phyloP scores from a whole-genome alignment of 2,797 vertebrate genomes.

The Apogon talboti region DNA sequence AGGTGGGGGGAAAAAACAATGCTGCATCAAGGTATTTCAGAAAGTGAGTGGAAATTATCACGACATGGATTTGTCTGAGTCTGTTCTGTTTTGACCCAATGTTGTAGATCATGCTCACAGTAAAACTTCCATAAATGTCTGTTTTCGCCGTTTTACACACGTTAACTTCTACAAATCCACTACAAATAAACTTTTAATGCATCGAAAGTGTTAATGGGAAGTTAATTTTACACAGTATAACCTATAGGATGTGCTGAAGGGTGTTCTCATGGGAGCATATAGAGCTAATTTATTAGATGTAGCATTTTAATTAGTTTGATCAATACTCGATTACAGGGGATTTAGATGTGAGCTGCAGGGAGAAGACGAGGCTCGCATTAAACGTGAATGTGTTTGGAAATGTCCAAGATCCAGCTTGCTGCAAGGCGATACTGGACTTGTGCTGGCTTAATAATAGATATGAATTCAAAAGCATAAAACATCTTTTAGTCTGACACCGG shows the following conservation, averaged over 20 bases:
- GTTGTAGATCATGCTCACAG: conserved; percentile 3
- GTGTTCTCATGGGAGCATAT: conserved; percentile 13
- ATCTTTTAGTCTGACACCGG: conserved; percentile 21
- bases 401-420: conserved; percentile 29
- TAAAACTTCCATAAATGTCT: conserved; percentile 1
- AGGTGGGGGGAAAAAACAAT: conserved; percentile 11
- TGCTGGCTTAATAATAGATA: conserved; percentile 34
- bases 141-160: too few species aligned
- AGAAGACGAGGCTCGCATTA: conserved; percentile 25
- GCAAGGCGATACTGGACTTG: conserved; percentile 18
- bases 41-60: conserved; percentile 35
- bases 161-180: neutral
- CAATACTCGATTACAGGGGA: conserved; percentile 56
- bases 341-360: conserved; percentile 42
- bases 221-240: neutral
- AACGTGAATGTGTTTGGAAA: conserved; percentile 29
- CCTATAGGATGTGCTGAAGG: neutral
- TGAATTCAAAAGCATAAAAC: conserved; percentile 31
- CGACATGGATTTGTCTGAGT: conserved; percentile 35
- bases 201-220: conserved; percentile 6
- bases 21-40: conserved; percentile 19
- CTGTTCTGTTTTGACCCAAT: conserved; percentile 22
- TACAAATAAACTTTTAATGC: conserved; percentile 48
- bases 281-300: conserved; percentile 44
- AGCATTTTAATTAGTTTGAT: conserved; percentile 65